Evolutionary conservation across 1,140 invertebrate genomes (phyloP).

Genomic region (Trichonephila clavata): DNA sequence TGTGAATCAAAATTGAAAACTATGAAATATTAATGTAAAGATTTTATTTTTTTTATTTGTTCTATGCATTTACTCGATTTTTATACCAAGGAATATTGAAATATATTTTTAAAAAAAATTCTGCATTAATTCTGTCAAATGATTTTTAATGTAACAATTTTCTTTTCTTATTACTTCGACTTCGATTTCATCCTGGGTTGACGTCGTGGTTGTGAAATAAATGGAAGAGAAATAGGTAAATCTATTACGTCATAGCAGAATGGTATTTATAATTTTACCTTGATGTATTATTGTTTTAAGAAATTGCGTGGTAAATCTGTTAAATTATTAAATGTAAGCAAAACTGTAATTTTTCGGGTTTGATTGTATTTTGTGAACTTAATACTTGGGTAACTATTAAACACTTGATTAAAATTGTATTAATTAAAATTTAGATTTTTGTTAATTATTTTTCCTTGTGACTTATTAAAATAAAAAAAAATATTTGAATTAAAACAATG

Average conservation of each 20-base stretch:
- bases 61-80: too few relatives aligned
- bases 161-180: not conserved
- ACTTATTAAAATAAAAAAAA: not conserved
- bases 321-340: not conserved
- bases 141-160: not conserved
- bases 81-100: too few relatives aligned
- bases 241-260: slow-evolving; percentile 21
- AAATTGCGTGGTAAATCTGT: not conserved
- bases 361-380: not conserved
- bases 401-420: not conserved
- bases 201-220: slow-evolving; percentile 38
- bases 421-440: not conserved
- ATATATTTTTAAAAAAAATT: too few relatives aligned
- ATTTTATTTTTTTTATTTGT: too few relatives aligned
- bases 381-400: not conserved
- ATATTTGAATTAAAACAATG: not conserved
- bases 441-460: not conserved
- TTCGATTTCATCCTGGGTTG: not conserved
- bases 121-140: too few relatives aligned
- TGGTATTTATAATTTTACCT: slow-evolving; percentile 19
- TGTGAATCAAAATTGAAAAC: too few relatives aligned
- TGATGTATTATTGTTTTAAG: not conserved
- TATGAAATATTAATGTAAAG: too few relatives aligned
- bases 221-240: slow-evolving; percentile 14
- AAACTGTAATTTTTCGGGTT: not conserved